Base-by-base conservation (phyloP, 2,113 vertebrate species). In the Melanerpes aurifrons region DNA sequence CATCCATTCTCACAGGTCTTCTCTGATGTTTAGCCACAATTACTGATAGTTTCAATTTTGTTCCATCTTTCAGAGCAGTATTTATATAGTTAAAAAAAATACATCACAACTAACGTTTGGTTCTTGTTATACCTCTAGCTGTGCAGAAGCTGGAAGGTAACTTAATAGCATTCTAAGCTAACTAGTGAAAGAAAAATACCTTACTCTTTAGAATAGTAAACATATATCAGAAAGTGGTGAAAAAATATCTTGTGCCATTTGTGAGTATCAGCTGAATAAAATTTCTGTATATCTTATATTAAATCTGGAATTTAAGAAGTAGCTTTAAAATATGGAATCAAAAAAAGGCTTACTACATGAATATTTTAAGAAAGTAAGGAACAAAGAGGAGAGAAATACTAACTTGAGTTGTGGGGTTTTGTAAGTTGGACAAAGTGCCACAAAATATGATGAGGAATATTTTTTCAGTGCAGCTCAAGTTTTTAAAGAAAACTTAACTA, bases 281-380 rank as follows among this genome's bases (percentile, higher is more conserved):
- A 57, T 63, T 86, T 71, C 29, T 83, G 29, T 66, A 64, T 10
- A 61, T 47, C 13, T 75, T 31, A 61, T 5, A 8, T 75, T 83
- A 94, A 83, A 92, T 48, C 53, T 43, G 7, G 35, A 86, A 82
- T 89, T 80, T 59, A 3, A 72, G 84, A 88, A 69, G 66, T 74
- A 84, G 25, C 50, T 88, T 86, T 81, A 84, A 82, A 91, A 82
- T 56, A 58, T 37, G 58, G 29, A 78, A 82, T 29, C 58, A 40
- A 83, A 87, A 87, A 93, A 61, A 43, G 29, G 37, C 47, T 77
- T 79, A 53, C 57, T n/a, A 87, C 82, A 88, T 88, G 40, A 47
- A 61, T 87, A 82, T 70, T 92, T 86, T 91, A 94, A 74, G 93
- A 48, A 92, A 82, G 57, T 24, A 5, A 6, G 17, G 66, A 71